Evolutionary conservation across 1,140 invertebrate genomes (phyloP).

Genomic region (Drosophila watanabei): DNA sequence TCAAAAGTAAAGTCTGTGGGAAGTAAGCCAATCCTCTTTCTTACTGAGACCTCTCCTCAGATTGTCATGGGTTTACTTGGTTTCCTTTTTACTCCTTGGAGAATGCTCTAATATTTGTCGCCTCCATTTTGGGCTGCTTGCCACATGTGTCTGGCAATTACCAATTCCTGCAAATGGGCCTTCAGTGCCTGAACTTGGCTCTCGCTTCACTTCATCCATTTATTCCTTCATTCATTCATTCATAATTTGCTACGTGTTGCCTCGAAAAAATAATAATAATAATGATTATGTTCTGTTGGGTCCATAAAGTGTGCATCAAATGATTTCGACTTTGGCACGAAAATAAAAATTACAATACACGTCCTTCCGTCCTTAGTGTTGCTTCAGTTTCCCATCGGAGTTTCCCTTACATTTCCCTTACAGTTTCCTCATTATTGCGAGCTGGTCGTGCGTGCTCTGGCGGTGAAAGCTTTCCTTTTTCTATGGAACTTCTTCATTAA

Average conservation of each 20-base stretch:
- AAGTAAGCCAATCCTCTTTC: no score
- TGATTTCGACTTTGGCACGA: slow-evolving; percentile 40
- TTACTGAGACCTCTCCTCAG: no score
- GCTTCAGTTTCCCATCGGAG: slow-evolving; percentile 26
- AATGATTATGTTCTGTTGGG: slow-evolving; percentile 45
- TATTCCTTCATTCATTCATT: slow-evolving; percentile 56
- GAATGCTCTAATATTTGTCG: slow-evolving; percentile 26
- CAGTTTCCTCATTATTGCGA: slow-evolving; percentile 41
- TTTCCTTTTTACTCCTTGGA: slow-evolving; percentile 17
- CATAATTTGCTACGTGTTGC: slow-evolving; percentile 82
- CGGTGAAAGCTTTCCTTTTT: slow-evolving; percentile 8
- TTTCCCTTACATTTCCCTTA: slow-evolving; percentile 10
- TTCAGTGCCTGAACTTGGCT: not conserved
- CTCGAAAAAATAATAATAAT: slow-evolving; percentile 26
- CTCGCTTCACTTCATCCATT: not conserved
- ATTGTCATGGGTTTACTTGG: no score
- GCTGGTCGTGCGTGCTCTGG: slow-evolving; percentile 46
- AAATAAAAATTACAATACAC: slow-evolving; percentile 77
- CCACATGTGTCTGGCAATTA: slow-evolving; percentile 60
- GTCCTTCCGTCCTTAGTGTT: slow-evolving; percentile 12
- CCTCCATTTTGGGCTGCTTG: slow-evolving; percentile 4
- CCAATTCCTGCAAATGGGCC: slow-evolving; percentile 56
- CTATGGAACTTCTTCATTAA: slow-evolving; percentile 61
- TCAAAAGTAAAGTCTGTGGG: not conserved
- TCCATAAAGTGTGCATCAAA: slow-evolving; percentile 76